Base-by-base conservation (phyloP, 2,888 invertebrate species). In the Synergus umbraculus region DNA sequence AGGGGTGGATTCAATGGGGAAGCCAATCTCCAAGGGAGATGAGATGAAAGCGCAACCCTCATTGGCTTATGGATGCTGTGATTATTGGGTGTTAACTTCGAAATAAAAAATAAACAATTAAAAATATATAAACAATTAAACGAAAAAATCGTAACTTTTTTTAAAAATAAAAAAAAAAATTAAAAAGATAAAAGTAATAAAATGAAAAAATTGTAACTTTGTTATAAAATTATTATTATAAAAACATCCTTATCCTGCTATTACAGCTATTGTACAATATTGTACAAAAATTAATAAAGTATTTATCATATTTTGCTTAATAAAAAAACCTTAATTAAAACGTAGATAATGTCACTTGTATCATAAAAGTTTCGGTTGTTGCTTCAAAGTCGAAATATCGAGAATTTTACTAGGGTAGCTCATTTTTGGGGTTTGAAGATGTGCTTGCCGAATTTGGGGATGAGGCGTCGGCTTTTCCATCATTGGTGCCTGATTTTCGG, bases 311-410 rank as follows among this genome's bases (percentile, higher is more conserved):
- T 43, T 4, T 41, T 65, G n/a, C n/a, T n/a, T n/a, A 9, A 1
- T 37, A 65, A 9, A 13, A 37, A 43, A 4, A 43, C 9, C 4
- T 8, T 65, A 13, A 69, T 69, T 69, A 73, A 73, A 46, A 49
- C 29, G 49, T 73, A 22, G 22, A 15, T 69, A 67, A 76, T 76
- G 60, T 58, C 46, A 76, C 63, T 66, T 81, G 76, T 65, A 15
- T 86, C 91, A 94, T 84, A 95, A 92, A 81, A 95, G 93, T 92
- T 96, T 96, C 0, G 95, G 95, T 90, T 95, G 95, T 86, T 94
- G 94, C 89, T 95, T 95, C 76, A 96, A 92, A 69, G 95, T 94
- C 65, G 96, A 95, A 82, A 96, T 94, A 89, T 96, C 95, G 86
- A 96, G 91, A 90, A 96, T 95, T 90, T 93, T 94, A 54, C 94